These are phyloP conservation scores for Strongylocentrotus purpuratus DNA, from an alignment of 35 echinoderm and acorn worm species.

Conservation along the genomic window DNA sequence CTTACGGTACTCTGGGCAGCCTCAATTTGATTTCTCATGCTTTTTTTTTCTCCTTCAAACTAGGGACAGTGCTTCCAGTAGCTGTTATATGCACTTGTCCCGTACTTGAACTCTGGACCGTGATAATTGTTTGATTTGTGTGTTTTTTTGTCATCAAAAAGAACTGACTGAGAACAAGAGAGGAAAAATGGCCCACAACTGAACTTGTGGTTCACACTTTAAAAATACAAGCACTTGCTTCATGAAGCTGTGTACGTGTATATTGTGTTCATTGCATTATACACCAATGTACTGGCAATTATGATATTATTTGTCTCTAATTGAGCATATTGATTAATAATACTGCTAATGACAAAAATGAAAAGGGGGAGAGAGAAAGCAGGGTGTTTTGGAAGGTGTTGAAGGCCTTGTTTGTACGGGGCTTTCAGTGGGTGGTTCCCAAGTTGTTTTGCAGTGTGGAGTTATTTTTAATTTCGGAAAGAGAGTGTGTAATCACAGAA, in stretches of 20 bases:
- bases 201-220: neutral
- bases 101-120: constrained; percentile 37
- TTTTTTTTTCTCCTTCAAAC: neutral
- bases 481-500: neutral
- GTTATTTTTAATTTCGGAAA: neutral
- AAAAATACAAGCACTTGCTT: neutral
- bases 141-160: constrained; percentile 21
- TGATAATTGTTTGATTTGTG: constrained; percentile 36
- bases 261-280: neutral
- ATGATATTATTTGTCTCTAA: neutral
- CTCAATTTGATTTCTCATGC: neutral
- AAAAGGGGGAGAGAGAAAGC: neutral
- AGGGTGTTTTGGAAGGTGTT: neutral
- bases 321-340: neutral
- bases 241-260: neutral
- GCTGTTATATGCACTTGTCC: constrained; percentile 35
- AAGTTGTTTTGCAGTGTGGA: neutral
- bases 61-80: constrained; percentile 3
- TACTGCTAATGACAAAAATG: neutral
- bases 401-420: neutral
- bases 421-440: neutral
- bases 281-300: neutral
- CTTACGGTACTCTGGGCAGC: neutral
- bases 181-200: neutral
- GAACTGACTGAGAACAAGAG: neutral